Evolutionary conservation across 2,113 vertebrate species (phyloP).

Genomic region (Oenanthe oenanthe): DNA sequence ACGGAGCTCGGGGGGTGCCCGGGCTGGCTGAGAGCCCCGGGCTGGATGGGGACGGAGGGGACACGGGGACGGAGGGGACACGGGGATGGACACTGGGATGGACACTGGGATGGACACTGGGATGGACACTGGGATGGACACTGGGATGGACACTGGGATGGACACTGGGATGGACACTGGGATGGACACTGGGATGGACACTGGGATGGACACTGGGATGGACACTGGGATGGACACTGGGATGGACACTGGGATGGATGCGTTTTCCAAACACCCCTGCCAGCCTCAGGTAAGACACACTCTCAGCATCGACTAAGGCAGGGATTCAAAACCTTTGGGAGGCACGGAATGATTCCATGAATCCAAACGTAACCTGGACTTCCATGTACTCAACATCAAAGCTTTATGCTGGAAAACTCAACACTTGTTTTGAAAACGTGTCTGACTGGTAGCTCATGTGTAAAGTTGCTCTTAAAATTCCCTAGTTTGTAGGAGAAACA

Average conservation of each 20-base stretch:
- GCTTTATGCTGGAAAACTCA: neutral
- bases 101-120: neutral
- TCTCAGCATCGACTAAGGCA: neutral
- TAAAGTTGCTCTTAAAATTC: neutral
- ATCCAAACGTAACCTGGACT: neutral
- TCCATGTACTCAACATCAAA: neutral
- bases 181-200: neutral
- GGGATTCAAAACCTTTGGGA: neutral
- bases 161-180: neutral
- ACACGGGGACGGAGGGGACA: neutral
- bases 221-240: neutral
- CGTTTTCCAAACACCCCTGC: fast-evolving
- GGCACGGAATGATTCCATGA: fast-evolving
- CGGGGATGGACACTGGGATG: neutral
- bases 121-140: neutral
- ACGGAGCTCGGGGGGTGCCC: neutral
- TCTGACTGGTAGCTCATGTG: neutral
- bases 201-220: too few species aligned
- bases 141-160: neutral
- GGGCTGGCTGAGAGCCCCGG: neutral
- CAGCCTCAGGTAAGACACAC: fast-evolving
- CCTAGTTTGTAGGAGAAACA: neutral
- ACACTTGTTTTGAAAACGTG: neutral
- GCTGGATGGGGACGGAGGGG: neutral
- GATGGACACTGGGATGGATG: neutral